A percentile compares a stretch with the other conserved stretches of the same genome.
These are phyloP conservation scores for Deroplatys truncata DNA, from an alignment of 2,888 invertebrate species.

Conservation along the genomic window DNA sequence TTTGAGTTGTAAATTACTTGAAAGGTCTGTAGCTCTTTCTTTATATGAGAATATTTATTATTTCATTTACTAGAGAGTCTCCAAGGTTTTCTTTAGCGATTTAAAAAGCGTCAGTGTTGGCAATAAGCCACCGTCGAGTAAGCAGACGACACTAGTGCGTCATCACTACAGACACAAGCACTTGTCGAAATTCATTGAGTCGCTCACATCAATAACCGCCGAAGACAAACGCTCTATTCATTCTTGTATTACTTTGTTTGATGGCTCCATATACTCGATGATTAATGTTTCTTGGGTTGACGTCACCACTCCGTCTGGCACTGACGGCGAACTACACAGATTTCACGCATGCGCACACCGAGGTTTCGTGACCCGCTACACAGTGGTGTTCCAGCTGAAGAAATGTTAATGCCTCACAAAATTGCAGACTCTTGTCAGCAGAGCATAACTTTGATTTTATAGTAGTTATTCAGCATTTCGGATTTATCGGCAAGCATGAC, in stretches of 20 bases:
- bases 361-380: not conserved
- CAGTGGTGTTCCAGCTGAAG: not conserved
- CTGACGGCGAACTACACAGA: not conserved
- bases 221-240: not conserved
- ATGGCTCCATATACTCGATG: not conserved
- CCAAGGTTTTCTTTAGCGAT: not conserved
- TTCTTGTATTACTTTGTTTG: not conserved
- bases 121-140: not conserved
- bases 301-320: not conserved
- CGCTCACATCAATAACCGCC: not conserved
- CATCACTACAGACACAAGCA: not conserved
- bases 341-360: not conserved
- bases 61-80: not conserved
- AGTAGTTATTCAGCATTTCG: too few species aligned
- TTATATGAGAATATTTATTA: too few species aligned
- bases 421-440: not conserved
- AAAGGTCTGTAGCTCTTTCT: too few species aligned
- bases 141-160: not conserved
- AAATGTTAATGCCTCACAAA: not conserved
- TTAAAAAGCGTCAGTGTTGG: not conserved
- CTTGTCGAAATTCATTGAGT: not conserved
- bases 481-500: not conserved
- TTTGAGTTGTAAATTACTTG: too few species aligned
- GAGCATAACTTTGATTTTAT: not conserved
- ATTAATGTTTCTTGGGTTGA: not conserved